Conservation (phyloP, 2,888 invertebrate species). For the Eupeodes luniger region DNA sequence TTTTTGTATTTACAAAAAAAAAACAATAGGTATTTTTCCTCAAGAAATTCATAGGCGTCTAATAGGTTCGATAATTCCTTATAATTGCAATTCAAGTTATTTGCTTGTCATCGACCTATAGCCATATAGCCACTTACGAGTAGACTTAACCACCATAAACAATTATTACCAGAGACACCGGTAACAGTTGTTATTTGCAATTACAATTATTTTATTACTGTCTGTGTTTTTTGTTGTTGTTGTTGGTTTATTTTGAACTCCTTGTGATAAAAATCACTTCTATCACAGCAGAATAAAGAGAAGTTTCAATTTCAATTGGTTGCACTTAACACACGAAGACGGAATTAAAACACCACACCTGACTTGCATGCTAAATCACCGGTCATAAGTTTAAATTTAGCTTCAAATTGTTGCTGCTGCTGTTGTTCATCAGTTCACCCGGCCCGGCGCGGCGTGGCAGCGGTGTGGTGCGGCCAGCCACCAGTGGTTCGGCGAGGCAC, state of each 20-base stretch:
- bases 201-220: slow-evolving; percentile 23
- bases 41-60: not conserved
- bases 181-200: not conserved
- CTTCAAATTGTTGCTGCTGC: not conserved
- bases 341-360: slow-evolving; percentile 58
- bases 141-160: not conserved
- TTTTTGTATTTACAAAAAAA: not conserved
- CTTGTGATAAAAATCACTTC: slow-evolving; percentile 23
- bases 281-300: slow-evolving; percentile 18
- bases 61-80: too few species aligned
- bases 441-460: not conserved
- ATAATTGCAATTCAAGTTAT: not conserved
- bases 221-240: slow-evolving; percentile 1
- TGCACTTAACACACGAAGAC: slow-evolving; percentile 42
- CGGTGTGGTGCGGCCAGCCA: not conserved
- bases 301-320: slow-evolving; percentile 51
- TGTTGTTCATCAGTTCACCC: not conserved
- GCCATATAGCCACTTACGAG: not conserved
- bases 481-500: too few species aligned
- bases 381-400: slow-evolving; percentile 31
- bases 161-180: not conserved
- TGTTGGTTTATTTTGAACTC: not conserved
- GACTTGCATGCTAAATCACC: slow-evolving; percentile 44
- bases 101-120: slow-evolving; percentile 28
- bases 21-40: not conserved